A percentile compares a stretch with the other conserved stretches of the same genome.
Evolutionary conservation across 35 echinoderm and acorn worm species (phyloP).

Genomic region (Lytechinus variegatus): DNA sequence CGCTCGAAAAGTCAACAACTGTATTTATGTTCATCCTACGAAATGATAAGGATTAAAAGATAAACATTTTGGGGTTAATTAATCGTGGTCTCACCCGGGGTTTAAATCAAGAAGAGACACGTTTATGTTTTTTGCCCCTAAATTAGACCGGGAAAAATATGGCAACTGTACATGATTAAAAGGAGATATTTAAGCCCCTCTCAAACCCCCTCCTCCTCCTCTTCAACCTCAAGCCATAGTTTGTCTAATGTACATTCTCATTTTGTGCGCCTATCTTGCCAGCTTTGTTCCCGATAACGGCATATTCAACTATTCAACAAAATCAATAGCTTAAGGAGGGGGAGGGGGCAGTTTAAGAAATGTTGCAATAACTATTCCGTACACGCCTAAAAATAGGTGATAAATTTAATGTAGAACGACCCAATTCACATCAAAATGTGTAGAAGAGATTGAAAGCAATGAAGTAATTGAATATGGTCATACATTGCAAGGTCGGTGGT

Average conservation of each 20-base stretch:
- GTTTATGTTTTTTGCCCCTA: neutral
- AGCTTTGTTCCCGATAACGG: neutral
- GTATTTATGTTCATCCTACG: neutral
- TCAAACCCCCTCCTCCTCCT: too few relatives aligned
- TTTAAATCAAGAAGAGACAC: neutral
- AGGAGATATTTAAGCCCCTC: neutral
- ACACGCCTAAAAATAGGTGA: neutral
- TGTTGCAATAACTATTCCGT: too few relatives aligned
- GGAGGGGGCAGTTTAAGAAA: too few relatives aligned
- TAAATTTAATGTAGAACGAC: neutral
- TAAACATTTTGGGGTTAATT: neutral
- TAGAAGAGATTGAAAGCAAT: neutral
- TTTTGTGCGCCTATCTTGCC: neutral
- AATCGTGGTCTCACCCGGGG: neutral
- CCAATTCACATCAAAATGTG: neutral
- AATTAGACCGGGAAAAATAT: neutral
- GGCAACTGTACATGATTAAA: neutral
- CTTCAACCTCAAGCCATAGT: too few relatives aligned
- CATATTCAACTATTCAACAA: neutral
- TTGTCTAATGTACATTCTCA: neutral
- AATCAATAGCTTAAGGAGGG: neutral
- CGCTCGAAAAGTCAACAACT: neutral
- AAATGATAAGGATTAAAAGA: neutral
- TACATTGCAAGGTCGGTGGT: too few relatives aligned
- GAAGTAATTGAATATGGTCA: neutral